phyloP scores from a whole-genome alignment of 2,888 invertebrate genomes.

The Acrocyrtus sp. region DNA sequence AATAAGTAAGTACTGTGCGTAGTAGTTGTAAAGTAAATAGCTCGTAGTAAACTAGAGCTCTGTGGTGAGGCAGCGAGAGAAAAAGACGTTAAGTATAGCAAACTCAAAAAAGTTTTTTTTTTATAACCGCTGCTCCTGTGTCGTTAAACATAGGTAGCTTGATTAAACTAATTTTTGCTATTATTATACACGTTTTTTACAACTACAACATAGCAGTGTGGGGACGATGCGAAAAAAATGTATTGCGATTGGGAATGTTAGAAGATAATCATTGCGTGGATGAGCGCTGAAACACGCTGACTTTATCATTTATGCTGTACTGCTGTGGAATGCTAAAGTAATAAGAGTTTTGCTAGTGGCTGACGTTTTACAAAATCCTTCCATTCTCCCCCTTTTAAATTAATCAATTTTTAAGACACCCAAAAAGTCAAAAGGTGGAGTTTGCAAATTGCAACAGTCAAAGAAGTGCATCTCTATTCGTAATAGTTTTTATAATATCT shows the following conservation, averaged over 20 bases:
- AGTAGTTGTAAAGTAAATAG: neutral
- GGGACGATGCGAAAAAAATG: too few relatives aligned
- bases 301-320: neutral
- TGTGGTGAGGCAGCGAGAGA: neutral
- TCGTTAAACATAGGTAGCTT: neutral
- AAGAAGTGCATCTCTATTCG: neutral
- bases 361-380: neutral
- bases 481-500: too few relatives aligned
- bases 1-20: neutral
- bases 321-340: too few relatives aligned
- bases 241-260: neutral
- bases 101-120: too few relatives aligned
- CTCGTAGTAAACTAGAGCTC: constrained; percentile 4
- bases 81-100: neutral
- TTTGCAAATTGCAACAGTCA: neutral
- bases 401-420: neutral
- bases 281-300: neutral
- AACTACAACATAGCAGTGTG: neutral
- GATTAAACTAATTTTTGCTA: too few relatives aligned
- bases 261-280: neutral
- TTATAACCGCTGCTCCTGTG: neutral
- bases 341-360: too few relatives aligned
- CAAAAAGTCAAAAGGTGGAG: neutral
- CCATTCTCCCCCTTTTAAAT: too few relatives aligned
- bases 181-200: too few relatives aligned